These are phyloP conservation scores for Bostrychus sinensis DNA, from an alignment of 2,113 vertebrate genomes.

Conservation along the genomic window DNA sequence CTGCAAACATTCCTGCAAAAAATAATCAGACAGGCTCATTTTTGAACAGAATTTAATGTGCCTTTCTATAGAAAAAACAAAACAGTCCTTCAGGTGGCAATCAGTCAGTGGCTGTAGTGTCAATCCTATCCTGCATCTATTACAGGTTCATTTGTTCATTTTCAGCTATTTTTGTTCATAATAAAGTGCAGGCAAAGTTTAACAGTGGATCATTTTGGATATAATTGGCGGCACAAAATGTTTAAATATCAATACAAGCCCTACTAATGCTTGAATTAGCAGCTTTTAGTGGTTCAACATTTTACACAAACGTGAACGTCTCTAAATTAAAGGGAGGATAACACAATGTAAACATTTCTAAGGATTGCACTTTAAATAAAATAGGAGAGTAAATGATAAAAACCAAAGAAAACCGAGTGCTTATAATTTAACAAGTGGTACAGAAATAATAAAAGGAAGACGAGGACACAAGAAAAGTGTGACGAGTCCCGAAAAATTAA, in stretches of 20 bases:
- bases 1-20: not conserved
- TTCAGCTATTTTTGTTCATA: not conserved
- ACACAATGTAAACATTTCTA: not conserved
- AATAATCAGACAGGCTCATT: not conserved
- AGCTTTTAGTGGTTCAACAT: not conserved
- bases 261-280: not conserved
- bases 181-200: not conserved
- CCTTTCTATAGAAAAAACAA: not conserved
- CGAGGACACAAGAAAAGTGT: not conserved
- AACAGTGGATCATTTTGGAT: not conserved
- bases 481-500: not conserved
- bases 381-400: not conserved
- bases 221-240: not conserved
- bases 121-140: not conserved
- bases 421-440: not conserved
- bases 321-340: not conserved
- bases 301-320: not conserved
- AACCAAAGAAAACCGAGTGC: not conserved
- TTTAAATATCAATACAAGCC: not conserved
- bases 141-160: too few species aligned
- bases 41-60: constrained; percentile 2
- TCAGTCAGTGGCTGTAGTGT: not conserved
- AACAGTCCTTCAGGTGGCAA: not conserved
- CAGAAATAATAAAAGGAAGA: not conserved
- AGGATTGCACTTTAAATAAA: not conserved